Conservation (phyloP, 2,888 invertebrate species). For the Alcis repandata region DNA sequence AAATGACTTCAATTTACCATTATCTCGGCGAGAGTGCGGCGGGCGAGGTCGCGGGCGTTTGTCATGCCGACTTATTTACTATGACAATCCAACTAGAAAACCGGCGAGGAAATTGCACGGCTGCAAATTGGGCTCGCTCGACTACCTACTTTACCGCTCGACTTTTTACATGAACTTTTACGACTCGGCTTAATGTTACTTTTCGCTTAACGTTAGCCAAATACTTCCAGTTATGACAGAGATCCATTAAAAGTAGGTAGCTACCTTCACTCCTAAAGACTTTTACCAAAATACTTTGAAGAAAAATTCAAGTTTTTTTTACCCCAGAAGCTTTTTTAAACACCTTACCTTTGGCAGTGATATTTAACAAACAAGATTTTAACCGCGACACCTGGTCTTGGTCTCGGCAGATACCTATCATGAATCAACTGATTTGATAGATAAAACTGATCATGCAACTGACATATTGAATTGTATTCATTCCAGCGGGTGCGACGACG, state of each 20-base stretch:
- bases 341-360: neutral
- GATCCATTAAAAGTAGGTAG: constrained; percentile 41
- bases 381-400: too few species aligned
- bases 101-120: constrained; percentile 65
- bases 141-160: constrained; percentile 52
- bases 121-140: constrained; percentile 61
- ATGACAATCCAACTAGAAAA: constrained; percentile 69
- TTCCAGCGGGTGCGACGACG: constrained; percentile 94
- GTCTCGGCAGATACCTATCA: too few species aligned
- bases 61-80: constrained; percentile 67
- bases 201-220: constrained; percentile 29
- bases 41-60: constrained; percentile 61
- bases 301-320: constrained; percentile 5
- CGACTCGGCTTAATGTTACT: constrained; percentile 28
- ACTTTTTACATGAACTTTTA: constrained; percentile 54
- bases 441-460: neutral
- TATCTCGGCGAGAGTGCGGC: constrained; percentile 71
- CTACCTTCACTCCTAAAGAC: constrained; percentile 10
- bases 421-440: too few species aligned
- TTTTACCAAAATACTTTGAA: constrained; percentile 10
- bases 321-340: neutral
- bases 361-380: neutral
- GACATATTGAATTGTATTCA: neutral
- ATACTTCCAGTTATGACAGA: constrained; percentile 27
- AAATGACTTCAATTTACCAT: constrained; percentile 81